Evolutionary conservation across 2,888 invertebrate species (phyloP).

Genomic region (Platycheirus rosarum): DNA sequence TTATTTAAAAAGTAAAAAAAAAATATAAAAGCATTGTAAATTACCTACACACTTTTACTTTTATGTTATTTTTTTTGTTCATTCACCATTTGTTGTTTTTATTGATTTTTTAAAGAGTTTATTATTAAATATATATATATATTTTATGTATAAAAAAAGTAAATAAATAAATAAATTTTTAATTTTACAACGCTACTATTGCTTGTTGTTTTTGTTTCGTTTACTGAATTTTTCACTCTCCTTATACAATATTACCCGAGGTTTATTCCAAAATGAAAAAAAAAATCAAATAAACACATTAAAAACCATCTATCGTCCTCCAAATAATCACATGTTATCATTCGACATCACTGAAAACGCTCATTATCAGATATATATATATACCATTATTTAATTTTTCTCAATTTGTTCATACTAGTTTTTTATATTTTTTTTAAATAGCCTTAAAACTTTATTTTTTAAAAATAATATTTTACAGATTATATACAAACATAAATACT

Average conservation of each 20-base stretch:
- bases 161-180: slow-evolving; percentile 69
- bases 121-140: slow-evolving; percentile 54
- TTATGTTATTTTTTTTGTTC: slow-evolving; percentile 51
- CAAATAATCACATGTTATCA: slow-evolving; percentile 64
- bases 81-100: slow-evolving; percentile 72
- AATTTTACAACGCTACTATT: slow-evolving; percentile 70
- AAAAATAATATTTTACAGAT: slow-evolving; percentile 36
- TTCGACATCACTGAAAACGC: slow-evolving; percentile 73
- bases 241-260: slow-evolving; percentile 27
- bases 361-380: slow-evolving; percentile 63
- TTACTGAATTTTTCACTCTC: slow-evolving; percentile 38
- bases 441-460: slow-evolving; percentile 28
- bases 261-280: slow-evolving; percentile 25
- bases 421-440: not conserved
- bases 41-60: slow-evolving; percentile 55
- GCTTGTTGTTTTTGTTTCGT: slow-evolving; percentile 57
- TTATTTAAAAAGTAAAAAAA: slow-evolving; percentile 35
- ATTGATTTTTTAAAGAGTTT: slow-evolving; percentile 61
- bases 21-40: slow-evolving; percentile 62
- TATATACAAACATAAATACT: not conserved
- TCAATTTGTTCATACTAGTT: slow-evolving; percentile 20
- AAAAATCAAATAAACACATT: slow-evolving; percentile 19
- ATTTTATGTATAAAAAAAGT: slow-evolving; percentile 61
- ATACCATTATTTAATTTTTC: slow-evolving; percentile 52
- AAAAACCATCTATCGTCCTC: slow-evolving; percentile 61